These are phyloP conservation scores for Agonum fuliginosum DNA, from an alignment of 2,888 invertebrate species.

Conservation along the genomic window DNA sequence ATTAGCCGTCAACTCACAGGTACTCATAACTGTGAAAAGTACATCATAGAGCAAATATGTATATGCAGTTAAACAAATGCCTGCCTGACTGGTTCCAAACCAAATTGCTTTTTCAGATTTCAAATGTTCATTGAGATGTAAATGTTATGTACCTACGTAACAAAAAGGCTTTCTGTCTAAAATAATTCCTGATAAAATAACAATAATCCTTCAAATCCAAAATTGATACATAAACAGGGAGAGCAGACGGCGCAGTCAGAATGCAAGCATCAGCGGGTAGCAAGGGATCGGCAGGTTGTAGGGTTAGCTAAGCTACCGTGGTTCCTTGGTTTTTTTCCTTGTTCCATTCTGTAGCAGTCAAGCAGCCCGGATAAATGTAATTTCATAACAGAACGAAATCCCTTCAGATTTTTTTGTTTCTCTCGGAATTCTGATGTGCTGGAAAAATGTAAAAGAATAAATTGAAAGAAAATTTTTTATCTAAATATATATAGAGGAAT, in stretches of 20 bases:
- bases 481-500: conserved; percentile 39
- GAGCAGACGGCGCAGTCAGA: neutral
- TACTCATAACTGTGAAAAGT: no score
- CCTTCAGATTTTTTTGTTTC: conserved; percentile 53
- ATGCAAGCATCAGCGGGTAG: neutral
- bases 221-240: conserved; percentile 52
- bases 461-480: conserved; percentile 39
- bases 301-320: no score
- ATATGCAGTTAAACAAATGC: no score
- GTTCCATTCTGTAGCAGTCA: conserved; percentile 37
- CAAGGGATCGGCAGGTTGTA: neutral
- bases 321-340: neutral
- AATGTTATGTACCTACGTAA: conserved; percentile 22
- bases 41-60: no score
- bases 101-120: no score
- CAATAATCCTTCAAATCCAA: conserved; percentile 53
- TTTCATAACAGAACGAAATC: conserved; percentile 55
- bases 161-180: no score
- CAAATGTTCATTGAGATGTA: conserved; percentile 46
- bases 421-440: conserved; percentile 39
- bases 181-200: conserved; percentile 53
- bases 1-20: no score
- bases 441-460: conserved; percentile 45
- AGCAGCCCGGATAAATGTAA: conserved; percentile 53
- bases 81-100: no score